Percentiles rank a stretch among this genome's conserved stretches.
These are phyloP conservation scores for Diadophis punctatus DNA, from an alignment of 2,113 vertebrate species.

Conservation along the genomic window DNA sequence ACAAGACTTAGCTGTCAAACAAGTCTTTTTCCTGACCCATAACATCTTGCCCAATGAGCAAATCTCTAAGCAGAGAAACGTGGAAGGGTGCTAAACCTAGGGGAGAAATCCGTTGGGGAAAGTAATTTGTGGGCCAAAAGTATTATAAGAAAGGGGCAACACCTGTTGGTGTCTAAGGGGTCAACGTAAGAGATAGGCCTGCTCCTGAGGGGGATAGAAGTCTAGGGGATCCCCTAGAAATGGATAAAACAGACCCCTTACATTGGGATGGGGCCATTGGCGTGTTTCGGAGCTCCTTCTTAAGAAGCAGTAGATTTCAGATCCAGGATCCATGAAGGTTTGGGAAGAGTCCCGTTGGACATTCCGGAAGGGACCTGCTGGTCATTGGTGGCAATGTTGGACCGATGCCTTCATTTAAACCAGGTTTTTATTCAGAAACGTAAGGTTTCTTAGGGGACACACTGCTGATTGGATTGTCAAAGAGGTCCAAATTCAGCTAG, in stretches of 20 bases:
- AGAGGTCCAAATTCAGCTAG: background rate
- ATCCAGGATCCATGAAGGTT: background rate
- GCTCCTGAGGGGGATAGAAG: background rate
- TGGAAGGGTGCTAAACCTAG: background rate
- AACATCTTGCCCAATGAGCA: background rate
- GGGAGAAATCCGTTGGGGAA: background rate
- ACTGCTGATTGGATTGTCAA: background rate
- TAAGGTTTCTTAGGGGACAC: background rate
- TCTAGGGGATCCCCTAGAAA: background rate
- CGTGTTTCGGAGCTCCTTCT: background rate
- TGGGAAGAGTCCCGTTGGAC: background rate
- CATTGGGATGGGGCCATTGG: background rate
- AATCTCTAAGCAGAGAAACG: too few relatives aligned
- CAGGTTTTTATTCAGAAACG: background rate
- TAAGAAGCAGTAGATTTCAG: background rate
- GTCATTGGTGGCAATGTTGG: background rate
- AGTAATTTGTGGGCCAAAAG: background rate
- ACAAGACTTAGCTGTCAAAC: slow-evolving; percentile 5
- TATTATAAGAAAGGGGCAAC: background rate
- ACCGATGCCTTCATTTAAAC: background rate
- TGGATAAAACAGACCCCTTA: background rate
- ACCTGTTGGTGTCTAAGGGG: background rate
- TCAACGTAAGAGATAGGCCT: background rate
- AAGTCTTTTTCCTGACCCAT: background rate
- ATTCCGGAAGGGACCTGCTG: background rate